Base-by-base conservation (phyloP, 2,888 invertebrate species). In the Drosophila incognita region DNA sequence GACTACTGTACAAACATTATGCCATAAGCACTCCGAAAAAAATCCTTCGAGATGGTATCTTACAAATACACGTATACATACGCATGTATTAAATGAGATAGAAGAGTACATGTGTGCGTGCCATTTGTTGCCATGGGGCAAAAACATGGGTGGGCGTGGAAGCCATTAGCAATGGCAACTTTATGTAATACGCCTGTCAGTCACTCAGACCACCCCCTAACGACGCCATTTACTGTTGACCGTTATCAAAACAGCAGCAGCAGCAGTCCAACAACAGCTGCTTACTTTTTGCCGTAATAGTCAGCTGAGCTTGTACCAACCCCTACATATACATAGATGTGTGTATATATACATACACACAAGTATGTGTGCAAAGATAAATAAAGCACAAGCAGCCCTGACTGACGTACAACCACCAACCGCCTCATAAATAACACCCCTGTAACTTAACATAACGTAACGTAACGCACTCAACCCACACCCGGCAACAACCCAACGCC, bases 41-140 rank as follows among this genome's bases (percentile, higher is more conserved):
- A 74, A 76, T 87, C 87, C 88, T 87, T 76, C 69, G 59, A 75
- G 76, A 72, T 87, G 72, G 79, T 83, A 84, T 76, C 69, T 74
- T 72, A 59, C 56, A 54, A 35, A 40, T 53, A 58, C 46, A 66
- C 42, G 36, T n/a, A 29, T 48, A 58, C 27, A 53, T 38, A 40
- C 18, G 11, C 18, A 65, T 52, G 48, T 36, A 53, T 42, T 56
- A 38, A 56, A 29, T 56, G 38, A 56, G 59, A 72, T 73, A 73
- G 35, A 29, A 24, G 2, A 42, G 29, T 59, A 60, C 54, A 31
- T 58, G 29, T 48, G 53, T 53, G 40, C 24, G 60, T 54, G 31
- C 49, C 69, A 52, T 49, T 27, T 60, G 61, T 70, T 74, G 81
- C 79, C 70, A 72, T 57, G 63, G 81, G 70, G 67, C 81, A 27